phyloP scores from a whole-genome alignment of 2,888 invertebrate species.

The Agonopterix heracliana region DNA sequence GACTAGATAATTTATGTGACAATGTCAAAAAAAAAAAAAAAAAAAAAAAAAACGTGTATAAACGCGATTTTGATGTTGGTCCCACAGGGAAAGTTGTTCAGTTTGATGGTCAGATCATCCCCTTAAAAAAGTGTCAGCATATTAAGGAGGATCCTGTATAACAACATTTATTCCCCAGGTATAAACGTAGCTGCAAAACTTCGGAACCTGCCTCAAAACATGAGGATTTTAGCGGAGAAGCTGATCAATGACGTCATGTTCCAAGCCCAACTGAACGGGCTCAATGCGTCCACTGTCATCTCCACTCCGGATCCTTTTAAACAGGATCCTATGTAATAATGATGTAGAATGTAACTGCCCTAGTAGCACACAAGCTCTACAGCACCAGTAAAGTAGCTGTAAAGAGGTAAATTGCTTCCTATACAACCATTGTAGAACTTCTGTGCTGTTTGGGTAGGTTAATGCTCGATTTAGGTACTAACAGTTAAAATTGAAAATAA shows the following conservation, averaged over 20 bases:
- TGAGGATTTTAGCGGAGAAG: constrained; percentile 61
- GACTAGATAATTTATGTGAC: no score
- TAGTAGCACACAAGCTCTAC: no score
- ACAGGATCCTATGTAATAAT: constrained; percentile 14
- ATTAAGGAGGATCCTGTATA: no score
- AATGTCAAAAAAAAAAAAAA: no score
- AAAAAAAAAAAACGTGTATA: no score
- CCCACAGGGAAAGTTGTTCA: no score
- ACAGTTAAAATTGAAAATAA: no score
- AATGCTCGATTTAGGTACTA: background rate
- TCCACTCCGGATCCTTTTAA: constrained; percentile 47
- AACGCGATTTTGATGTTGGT: no score
- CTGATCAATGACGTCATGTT: constrained; percentile 60
- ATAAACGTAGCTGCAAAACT: constrained; percentile 66
- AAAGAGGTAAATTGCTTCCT: no score
- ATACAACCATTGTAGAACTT: background rate
- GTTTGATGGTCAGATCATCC: no score
- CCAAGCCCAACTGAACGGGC: constrained; percentile 55
- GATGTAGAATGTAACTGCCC: background rate
- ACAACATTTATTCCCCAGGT: constrained; percentile 28
- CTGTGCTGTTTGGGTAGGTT: background rate
- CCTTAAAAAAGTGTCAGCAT: no score
- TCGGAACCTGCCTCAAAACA: constrained; percentile 47
- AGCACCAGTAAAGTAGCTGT: no score
- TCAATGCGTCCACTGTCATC: constrained; percentile 42